phyloP scores from a whole-genome alignment of 2,888 invertebrate species.

The Drosophila yooni region DNA sequence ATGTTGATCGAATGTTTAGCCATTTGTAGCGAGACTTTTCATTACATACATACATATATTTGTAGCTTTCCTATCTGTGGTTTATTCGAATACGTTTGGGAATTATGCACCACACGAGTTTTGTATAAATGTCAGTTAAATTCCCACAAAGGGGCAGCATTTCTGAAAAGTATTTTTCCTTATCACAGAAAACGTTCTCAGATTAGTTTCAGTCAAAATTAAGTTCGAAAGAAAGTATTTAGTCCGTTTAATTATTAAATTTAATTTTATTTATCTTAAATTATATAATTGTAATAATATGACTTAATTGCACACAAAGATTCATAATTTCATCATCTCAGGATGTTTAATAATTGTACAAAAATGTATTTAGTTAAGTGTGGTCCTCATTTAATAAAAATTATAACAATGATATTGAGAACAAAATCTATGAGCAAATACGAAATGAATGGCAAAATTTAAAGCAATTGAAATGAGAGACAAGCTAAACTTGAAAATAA shows the following conservation, averaged over 20 bases:
- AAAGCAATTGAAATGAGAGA: not conserved
- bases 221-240: not conserved
- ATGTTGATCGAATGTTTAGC: slow-evolving; percentile 26
- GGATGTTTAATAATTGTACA: not conserved
- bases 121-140: not conserved
- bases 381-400: not conserved
- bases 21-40: slow-evolving; percentile 27
- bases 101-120: not conserved
- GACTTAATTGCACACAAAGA: not conserved
- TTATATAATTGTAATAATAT: not conserved
- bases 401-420: not conserved
- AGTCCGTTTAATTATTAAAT: not conserved
- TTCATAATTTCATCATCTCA: not conserved
- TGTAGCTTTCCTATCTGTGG: not conserved
- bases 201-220: not conserved
- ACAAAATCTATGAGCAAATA: not conserved
- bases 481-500: not conserved
- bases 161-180: not conserved
- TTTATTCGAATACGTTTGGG: not conserved
- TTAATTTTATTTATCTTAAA: not conserved
- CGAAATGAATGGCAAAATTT: not conserved
- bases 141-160: not conserved
- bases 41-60: not conserved
- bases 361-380: not conserved
- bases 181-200: not conserved